Base-by-base conservation (phyloP, 2,888 invertebrate genomes). In the Exephanes ischioxanthus region DNA sequence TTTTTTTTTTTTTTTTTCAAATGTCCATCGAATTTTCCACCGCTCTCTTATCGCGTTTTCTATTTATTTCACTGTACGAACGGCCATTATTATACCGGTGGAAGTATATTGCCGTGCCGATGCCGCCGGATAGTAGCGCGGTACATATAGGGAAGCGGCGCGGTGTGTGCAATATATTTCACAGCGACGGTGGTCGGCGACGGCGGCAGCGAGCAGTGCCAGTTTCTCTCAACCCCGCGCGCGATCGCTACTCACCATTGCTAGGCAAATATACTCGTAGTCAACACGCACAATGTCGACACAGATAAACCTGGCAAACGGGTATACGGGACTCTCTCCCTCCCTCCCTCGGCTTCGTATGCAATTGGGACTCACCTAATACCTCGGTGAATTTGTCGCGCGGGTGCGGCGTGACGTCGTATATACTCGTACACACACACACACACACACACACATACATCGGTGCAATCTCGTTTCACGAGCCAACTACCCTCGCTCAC, bases 191-290 rank as follows among this genome's bases (percentile, higher is more conserved):
- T 77, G 82, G 76, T 83, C 81, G 84, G 3, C 71, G 77, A 72
- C 72, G 71, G 72, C 78, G 58, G 77, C 51, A 45, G 63, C 75
- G 77, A 84, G 79, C 67, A 77, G 68, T 58, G 53, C 75, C 51
- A 48, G 26, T 70, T 67, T 66, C 82, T n/a, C 55, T 83, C 53
- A 19, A 37, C 41, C 83, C 83, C 86, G 63, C 63, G 88, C 88
- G 85, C 89, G 61, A 61, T 88, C 89, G 87, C 87, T 82, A 85
- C 92, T 92, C 90, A 91, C 90, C 92, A 92, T 92, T 90, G 91
- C 92, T 92, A 91, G 90, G 91, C 92, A 93, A 93, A 93, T 93
- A 93, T 92, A 90, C 92, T 88, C 91, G 90, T 90, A 92, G 93
- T 87, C 88, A 87, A 87, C 83, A 87, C 83, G 84, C 83, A 87